Percentiles rank a stretch among this genome's conserved stretches.
These are phyloP conservation scores for Macrophya annulata DNA, from an alignment of 2,888 invertebrate species.

Conservation along the genomic window DNA sequence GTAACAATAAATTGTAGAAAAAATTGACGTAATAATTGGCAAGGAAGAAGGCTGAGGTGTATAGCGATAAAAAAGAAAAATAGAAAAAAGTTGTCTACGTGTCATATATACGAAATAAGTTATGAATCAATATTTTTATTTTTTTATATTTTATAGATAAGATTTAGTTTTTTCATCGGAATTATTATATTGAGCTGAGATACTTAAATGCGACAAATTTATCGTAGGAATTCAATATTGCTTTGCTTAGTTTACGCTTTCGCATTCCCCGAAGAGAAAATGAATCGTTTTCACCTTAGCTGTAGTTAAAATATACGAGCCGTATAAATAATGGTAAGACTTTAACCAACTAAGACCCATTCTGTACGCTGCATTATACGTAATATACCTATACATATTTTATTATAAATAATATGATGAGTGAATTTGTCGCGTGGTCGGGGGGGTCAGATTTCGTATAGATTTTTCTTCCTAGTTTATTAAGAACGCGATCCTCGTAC, in stretches of 20 bases:
- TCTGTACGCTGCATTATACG: neutral
- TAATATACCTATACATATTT: neutral
- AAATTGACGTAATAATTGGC: constrained; percentile 34
- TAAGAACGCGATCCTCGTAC: neutral
- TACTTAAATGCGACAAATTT: constrained; percentile 22
- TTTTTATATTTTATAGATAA: constrained; percentile 15
- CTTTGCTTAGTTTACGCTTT: constrained; percentile 23
- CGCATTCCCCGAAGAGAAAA: constrained; percentile 38
- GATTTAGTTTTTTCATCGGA: constrained; percentile 38
- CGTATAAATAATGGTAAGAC: neutral
- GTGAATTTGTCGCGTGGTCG: constrained; percentile 39
- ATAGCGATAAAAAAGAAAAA: no score
- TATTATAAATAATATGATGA: neutral
- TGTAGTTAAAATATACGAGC: neutral
- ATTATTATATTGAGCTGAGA: neutral
- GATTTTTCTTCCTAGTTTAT: constrained; percentile 19
- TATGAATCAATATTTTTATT: constrained; percentile 35
- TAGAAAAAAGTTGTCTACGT: constrained; percentile 3
- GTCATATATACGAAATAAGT: constrained; percentile 1
- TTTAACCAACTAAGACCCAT: neutral
- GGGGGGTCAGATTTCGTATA: constrained; percentile 6
- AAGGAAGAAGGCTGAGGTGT: neutral
- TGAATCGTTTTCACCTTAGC: constrained; percentile 31
- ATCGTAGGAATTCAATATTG: neutral
- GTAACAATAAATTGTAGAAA: constrained; percentile 10